These are phyloP conservation scores for Hyphantria cunea DNA, from an alignment of 1,140 invertebrate genomes.

Conservation along the genomic window DNA sequence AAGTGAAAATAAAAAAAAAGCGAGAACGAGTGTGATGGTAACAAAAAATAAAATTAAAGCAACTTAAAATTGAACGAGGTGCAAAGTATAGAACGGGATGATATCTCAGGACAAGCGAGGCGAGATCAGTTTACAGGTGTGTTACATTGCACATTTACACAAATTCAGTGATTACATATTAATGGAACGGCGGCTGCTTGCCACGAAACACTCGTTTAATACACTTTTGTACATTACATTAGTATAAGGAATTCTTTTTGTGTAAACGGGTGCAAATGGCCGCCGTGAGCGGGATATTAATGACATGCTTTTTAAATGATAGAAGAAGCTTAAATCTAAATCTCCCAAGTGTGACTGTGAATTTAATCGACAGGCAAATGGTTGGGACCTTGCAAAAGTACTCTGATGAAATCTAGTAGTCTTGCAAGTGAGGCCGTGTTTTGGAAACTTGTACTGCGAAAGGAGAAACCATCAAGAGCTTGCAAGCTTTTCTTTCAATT, in stretches of 20 bases:
- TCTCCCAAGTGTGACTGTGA: slow-evolving; percentile 74
- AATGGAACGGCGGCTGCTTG: slow-evolving; percentile 39
- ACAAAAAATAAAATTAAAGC: slow-evolving; percentile 75
- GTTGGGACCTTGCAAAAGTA: slow-evolving; percentile 72
- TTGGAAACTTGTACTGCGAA: slow-evolving; percentile 50
- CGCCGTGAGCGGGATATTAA: slow-evolving; percentile 69
- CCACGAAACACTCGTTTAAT: slow-evolving; percentile 23
- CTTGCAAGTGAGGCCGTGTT: slow-evolving; percentile 65
- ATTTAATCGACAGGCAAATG: slow-evolving; percentile 73
- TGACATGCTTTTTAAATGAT: slow-evolving; percentile 76
- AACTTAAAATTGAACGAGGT: slow-evolving; percentile 81
- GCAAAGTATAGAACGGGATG: slow-evolving; percentile 78
- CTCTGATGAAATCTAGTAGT: slow-evolving; percentile 56
- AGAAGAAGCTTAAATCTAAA: slow-evolving; percentile 75
- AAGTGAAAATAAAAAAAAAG: slow-evolving; percentile 81
- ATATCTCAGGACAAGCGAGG: slow-evolving; percentile 79
- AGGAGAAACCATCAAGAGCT: slow-evolving; percentile 45
- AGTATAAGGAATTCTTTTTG: slow-evolving; percentile 19
- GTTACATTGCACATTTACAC: slow-evolving; percentile 78
- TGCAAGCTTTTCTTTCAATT: slow-evolving; percentile 5
- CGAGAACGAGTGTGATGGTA: slow-evolving; percentile 75
- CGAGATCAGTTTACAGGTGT: slow-evolving; percentile 76
- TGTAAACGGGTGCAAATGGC: slow-evolving; percentile 41
- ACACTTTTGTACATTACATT: slow-evolving; percentile 5
- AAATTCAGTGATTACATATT: slow-evolving; percentile 70